Percentiles rank a stretch among this genome's conserved stretches.
phyloP scores from a whole-genome alignment of 2,113 vertebrate species.

The Cyprinus carpio region DNA sequence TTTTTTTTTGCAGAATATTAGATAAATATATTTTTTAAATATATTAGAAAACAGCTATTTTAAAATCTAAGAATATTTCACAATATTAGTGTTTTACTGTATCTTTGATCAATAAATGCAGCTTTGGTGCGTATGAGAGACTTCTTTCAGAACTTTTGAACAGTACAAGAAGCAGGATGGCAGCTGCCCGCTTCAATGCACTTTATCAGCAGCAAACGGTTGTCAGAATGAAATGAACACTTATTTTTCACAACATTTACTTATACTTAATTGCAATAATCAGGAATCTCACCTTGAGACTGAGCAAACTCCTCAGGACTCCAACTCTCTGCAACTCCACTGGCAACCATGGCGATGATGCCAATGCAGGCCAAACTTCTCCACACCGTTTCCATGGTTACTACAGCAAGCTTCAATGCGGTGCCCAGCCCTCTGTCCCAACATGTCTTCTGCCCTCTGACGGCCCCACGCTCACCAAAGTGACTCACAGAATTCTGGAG shows the following conservation, averaged over 20 bases:
- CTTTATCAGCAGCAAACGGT: not conserved
- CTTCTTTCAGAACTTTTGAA: too few relatives aligned
- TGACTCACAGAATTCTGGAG: constrained; percentile 66
- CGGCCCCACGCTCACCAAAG: constrained; percentile 73
- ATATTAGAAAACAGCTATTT: too few relatives aligned
- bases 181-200: too few relatives aligned
- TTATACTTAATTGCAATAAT: not conserved
- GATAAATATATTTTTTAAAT: too few relatives aligned
- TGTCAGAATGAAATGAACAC: not conserved
- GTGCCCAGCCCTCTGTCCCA: constrained; percentile 83
- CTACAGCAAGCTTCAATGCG: constrained; percentile 78
- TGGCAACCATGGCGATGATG: constrained; percentile 75
- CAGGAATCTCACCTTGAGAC: constrained; percentile 80
- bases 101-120: too few relatives aligned
- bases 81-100: too few relatives aligned
- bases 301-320: constrained; percentile 71
- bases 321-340: constrained; percentile 69
- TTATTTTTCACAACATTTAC: not conserved
- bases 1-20: too few relatives aligned
- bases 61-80: too few relatives aligned
- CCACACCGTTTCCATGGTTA: constrained; percentile 90
- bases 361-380: constrained; percentile 86
- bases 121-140: too few relatives aligned
- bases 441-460: constrained; percentile 92
- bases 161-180: too few relatives aligned